Percentiles rank a stretch among this genome's conserved stretches.
Evolutionary conservation across 2,888 invertebrate species (phyloP).

Genomic region (Spicauda simplicius): DNA sequence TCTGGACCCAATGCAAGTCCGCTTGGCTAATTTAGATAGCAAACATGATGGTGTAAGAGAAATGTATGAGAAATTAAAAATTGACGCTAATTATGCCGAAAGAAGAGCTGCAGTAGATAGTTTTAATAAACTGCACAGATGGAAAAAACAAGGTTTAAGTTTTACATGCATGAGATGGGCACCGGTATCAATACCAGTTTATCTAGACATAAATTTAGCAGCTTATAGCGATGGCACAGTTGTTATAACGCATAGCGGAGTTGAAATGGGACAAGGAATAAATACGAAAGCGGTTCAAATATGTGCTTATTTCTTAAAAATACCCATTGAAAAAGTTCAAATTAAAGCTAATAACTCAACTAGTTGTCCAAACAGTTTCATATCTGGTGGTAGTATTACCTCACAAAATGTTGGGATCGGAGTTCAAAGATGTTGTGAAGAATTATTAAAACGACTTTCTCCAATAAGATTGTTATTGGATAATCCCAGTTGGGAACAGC

Average conservation of each 20-base stretch:
- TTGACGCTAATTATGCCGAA: constrained; percentile 66
- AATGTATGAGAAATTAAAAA: constrained; percentile 73
- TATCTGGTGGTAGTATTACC: constrained; percentile 88
- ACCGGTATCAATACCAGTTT: constrained; percentile 81
- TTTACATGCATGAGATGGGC: constrained; percentile 73
- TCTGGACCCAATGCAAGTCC: constrained; percentile 81
- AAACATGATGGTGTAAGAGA: constrained; percentile 55
- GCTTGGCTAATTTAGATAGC: constrained; percentile 54
- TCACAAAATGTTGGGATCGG: constrained; percentile 86
- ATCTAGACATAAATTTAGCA: constrained; percentile 75
- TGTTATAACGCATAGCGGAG: constrained; percentile 86
- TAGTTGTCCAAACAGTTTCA: constrained; percentile 85
- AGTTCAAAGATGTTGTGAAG: constrained; percentile 73
- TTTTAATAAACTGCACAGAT: constrained; percentile 86
- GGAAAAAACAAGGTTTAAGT: constrained; percentile 87
- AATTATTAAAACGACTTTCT: constrained; percentile 67
- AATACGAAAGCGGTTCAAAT: constrained; percentile 88
- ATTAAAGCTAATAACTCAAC: constrained; percentile 87
- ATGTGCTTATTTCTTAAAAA: constrained; percentile 86
- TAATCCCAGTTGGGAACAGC: constrained; percentile 73
- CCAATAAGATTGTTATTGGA: constrained; percentile 63
- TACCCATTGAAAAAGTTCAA: constrained; percentile 86
- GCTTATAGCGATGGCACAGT: constrained; percentile 87
- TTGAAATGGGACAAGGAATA: constrained; percentile 90
- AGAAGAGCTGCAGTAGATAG: constrained; percentile 67